A percentile compares a stretch with the other conserved stretches of the same genome.
These are phyloP conservation scores for Strongylocentrotus purpuratus DNA, from an alignment of 35 echinoderm and acorn worm genomes.

Conservation along the genomic window DNA sequence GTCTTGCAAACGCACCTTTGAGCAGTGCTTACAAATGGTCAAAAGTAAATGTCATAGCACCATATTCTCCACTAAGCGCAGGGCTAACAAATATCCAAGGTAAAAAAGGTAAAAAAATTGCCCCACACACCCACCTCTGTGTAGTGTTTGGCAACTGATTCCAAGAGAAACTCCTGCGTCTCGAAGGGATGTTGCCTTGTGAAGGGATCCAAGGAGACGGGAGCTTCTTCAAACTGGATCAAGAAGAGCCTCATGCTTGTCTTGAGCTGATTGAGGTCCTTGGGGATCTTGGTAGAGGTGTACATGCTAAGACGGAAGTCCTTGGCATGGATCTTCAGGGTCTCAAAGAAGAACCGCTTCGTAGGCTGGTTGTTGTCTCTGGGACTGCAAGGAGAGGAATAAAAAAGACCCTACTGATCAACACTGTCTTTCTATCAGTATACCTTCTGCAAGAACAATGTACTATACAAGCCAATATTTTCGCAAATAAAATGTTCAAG, in stretches of 20 bases:
- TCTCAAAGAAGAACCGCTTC: conserved; percentile 90
- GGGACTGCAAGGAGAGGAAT: not conserved
- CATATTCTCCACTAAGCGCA: too few species aligned
- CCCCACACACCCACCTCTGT: conserved; percentile 78
- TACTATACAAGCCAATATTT: too few species aligned
- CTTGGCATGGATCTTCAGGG: conserved; percentile 74
- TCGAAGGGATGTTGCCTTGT: conserved; percentile 87
- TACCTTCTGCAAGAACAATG: too few species aligned
- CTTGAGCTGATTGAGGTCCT: conserved; percentile 65
- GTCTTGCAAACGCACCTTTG: too few species aligned
- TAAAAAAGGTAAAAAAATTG: too few species aligned
- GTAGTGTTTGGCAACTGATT: conserved; percentile 80
- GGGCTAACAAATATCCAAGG: too few species aligned
- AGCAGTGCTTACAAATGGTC: too few species aligned
- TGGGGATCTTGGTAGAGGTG: conserved; percentile 73
- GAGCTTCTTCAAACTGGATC: conserved; percentile 95
- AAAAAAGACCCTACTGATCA: not conserved
- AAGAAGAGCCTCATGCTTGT: conserved; percentile 67
- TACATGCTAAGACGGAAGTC: conserved; percentile 81
- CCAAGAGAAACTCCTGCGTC: conserved; percentile 79
- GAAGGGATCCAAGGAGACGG: conserved; percentile 85
- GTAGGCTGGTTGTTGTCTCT: conserved; percentile 51
- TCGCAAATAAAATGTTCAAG: too few species aligned
- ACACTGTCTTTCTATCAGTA: too few species aligned
- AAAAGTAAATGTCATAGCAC: too few species aligned